Base-by-base conservation (phyloP, 2,888 invertebrate species). In the Petrophora chlorosata region DNA sequence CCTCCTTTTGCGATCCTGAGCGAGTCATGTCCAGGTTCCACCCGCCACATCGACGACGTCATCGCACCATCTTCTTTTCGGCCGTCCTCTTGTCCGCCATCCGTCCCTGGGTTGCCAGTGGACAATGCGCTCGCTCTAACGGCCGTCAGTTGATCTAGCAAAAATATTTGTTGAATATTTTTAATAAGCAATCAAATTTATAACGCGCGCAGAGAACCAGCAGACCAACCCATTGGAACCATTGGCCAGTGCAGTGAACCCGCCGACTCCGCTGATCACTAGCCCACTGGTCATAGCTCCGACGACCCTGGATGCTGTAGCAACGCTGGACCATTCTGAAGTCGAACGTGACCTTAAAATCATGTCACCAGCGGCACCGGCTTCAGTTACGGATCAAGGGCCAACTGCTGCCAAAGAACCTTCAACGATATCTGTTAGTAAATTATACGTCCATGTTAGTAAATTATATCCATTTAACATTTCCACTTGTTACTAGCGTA, bases 271-370 rank as follows among this genome's bases (percentile, higher is more conserved):
- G n/a, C n/a, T 29, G 9, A 3, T 10, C 4, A 10, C 32, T 1
- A 32, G 15, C 16, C 12, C 16, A 4, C 10, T 17, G 16, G 9
- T 17, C 3, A 10, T 13, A 10, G 25, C 25, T 26, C 63, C 71
- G 0, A 43, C 63, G 4, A 36, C 55, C n/a, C n/a, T n/a, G n/a
- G n/a, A n/a, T 0, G 34, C 53, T 0, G 56, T 65, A 0, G 56
- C 63, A 0, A 34, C 62, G 4, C 19, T 64, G 13, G 59, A 65
- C 46, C 61, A 61, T 2, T 71, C 75, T 0, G 67, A 70, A 17
- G 64, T 67, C 5, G 56, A 17, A 1, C 58, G 56, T 3, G 56
- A 50, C 3, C 61, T 58, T 0, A 77, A 76, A 35, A 3, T 9
- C 16, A 4, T 3, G 8, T n/a, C 12, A 3, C 29, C 1, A 23